These are phyloP conservation scores for Macaria notata DNA, from an alignment of 2,888 invertebrate species.

Conservation along the genomic window DNA sequence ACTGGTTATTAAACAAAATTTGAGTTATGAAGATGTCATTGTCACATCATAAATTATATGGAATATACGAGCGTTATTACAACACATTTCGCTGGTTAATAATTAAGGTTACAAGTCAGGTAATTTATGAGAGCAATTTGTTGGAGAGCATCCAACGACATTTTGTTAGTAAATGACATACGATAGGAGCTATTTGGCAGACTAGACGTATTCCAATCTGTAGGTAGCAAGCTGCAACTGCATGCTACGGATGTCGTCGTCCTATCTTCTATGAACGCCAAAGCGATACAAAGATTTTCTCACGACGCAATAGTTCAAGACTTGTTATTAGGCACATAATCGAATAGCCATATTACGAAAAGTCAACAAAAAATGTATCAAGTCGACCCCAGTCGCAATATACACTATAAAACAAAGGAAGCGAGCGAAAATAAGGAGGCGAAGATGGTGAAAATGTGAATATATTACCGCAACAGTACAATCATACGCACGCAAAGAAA, in stretches of 20 bases:
- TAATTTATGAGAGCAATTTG: constrained; percentile 46
- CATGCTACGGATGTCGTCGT: constrained; percentile 40
- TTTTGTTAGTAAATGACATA: constrained; percentile 52
- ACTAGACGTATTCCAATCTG: constrained; percentile 42
- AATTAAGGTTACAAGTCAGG: constrained; percentile 41
- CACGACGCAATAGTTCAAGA: background rate
- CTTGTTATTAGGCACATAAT: too few relatives aligned
- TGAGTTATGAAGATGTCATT: constrained; percentile 1
- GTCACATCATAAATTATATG: constrained; percentile 15
- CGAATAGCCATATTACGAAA: constrained; percentile 1
- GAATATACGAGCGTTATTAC: constrained; percentile 10
- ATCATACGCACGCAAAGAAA: constrained; percentile 77
- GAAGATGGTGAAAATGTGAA: constrained; percentile 79
- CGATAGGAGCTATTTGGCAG: constrained; percentile 53
- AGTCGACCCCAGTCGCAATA: constrained; percentile 32
- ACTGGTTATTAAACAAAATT: too few relatives aligned
- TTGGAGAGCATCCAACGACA: constrained; percentile 51
- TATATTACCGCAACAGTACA: constrained; percentile 75
- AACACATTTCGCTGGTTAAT: constrained; percentile 30
- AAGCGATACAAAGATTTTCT: background rate
- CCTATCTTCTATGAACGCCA: constrained; percentile 40
- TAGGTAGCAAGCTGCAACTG: constrained; percentile 21
- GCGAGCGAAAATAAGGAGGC: constrained; percentile 71
- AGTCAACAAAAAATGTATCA: constrained; percentile 17
- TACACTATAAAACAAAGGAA: constrained; percentile 47